Base-by-base conservation (phyloP, 2,113 vertebrate species). In the Lagopus leucura region DNA sequence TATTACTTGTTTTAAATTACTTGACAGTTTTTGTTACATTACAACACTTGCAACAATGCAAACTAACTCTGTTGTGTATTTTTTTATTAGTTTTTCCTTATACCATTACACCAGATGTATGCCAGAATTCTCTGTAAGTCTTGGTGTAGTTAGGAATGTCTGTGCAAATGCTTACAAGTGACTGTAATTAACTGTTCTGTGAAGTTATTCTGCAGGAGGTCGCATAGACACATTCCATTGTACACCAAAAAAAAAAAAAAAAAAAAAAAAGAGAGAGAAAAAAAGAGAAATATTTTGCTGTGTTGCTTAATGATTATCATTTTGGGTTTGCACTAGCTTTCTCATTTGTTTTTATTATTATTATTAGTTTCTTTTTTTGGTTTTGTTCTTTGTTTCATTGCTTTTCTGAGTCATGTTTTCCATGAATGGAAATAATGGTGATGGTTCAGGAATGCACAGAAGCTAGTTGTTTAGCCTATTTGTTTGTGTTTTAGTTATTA, bases 1-100 rank as follows among this genome's bases (percentile, higher is more conserved):
- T 97, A 96, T 97, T 96, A 94, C 95, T 96, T 92, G 90, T 92
- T 95, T 95, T 74, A 93, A 97, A 95, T 98, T 97, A 98, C 97
- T 97, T 98, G 97, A 98, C 80, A 38, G 88, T 81, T 97, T 96
- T 93, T 94, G 79, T 96, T 96, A 94, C 96, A 91, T 94, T 14
- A 88, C 92, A 94, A 91, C 96, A 88, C 91, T 96, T 95, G 92
- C 96, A 96, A 90, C 95, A 93, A 96, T 97, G 96, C 97, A 96
- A 88, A 96, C 94, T 97, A 95, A 97, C 96, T 89, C 96, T 88
- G 94, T 81, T 94, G 93, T 71, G 6, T 92, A 63, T 71, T 92
- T 94, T 92, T 91, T 83, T 82, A 74, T 81, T 97, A 95, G 83
- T 74, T 90, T 95, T 95, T 94, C 92, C 79, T 84, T 90, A 87